A percentile compares a stretch with the other conserved stretches of the same genome.
Conservation (phyloP, 2,113 vertebrate species). For the Chauna torquata region DNA sequence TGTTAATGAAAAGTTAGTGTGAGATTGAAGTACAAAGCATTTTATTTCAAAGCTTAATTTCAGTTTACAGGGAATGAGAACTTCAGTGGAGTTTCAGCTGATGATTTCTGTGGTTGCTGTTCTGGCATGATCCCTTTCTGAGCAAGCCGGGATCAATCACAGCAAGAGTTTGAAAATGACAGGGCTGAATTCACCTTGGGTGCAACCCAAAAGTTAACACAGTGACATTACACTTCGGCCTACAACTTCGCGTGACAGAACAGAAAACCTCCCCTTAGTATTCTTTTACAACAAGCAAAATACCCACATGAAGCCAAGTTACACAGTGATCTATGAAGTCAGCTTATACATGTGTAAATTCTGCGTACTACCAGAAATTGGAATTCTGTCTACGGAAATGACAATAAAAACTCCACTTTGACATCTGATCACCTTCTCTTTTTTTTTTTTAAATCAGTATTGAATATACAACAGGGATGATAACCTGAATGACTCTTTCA, state of each 20-base stretch:
- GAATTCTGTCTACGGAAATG: not conserved
- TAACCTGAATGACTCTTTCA: not conserved
- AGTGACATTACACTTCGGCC: slow-evolving; percentile 10
- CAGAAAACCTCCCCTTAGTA: not conserved
- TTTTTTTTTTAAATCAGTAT: not conserved
- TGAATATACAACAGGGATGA: not conserved
- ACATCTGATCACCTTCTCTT: not conserved
- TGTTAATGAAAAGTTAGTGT: slow-evolving; percentile 11
- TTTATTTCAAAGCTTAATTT: slow-evolving; percentile 56
- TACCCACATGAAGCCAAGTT: not conserved
- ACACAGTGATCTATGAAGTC: not conserved
- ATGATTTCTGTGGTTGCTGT: slow-evolving; percentile 48
- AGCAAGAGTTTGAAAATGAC: slow-evolving; percentile 38
- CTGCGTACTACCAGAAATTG: not conserved
- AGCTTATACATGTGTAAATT: not conserved
- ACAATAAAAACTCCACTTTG: not conserved
- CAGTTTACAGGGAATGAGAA: slow-evolving; percentile 34
- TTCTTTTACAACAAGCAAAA: slow-evolving; percentile 11
- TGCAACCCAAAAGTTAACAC: slow-evolving; percentile 14
- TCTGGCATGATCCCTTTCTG: slow-evolving; percentile 14
- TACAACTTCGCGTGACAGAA: not conserved
- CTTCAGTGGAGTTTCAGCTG: slow-evolving; percentile 23
- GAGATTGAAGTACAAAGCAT: slow-evolving; percentile 39
- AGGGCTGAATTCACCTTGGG: slow-evolving; percentile 28
- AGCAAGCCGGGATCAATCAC: slow-evolving; percentile 46